phyloP scores from a whole-genome alignment of 2,888 invertebrate genomes.

The Rhagium mordax region DNA sequence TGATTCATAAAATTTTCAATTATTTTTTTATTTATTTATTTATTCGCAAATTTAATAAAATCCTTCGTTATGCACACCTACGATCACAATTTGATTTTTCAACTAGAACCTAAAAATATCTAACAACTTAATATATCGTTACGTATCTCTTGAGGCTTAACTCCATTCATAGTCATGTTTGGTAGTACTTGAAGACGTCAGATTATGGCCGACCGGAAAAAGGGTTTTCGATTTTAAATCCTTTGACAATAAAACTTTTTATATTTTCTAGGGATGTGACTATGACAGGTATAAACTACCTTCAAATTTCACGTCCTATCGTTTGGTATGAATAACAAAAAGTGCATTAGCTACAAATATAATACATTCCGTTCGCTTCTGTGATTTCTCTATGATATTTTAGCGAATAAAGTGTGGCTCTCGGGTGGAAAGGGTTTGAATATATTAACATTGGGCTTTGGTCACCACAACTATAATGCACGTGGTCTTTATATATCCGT shows the following conservation, averaged over 20 bases:
- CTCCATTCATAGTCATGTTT: slow-evolving; percentile 29
- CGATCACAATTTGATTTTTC: background rate
- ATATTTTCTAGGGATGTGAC: slow-evolving; percentile 25
- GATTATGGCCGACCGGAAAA: slow-evolving; percentile 46
- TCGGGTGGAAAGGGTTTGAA: slow-evolving; percentile 16
- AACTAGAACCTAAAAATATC: background rate
- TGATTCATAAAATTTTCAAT: no score
- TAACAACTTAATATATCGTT: slow-evolving; percentile 13
- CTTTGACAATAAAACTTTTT: slow-evolving; percentile 44
- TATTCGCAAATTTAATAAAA: no score
- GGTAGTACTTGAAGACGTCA: slow-evolving; percentile 44
- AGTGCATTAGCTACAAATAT: slow-evolving; percentile 29
- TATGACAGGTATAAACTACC: slow-evolving; percentile 15
- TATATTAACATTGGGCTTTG: slow-evolving; percentile 2
- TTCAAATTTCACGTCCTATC: slow-evolving; percentile 21
- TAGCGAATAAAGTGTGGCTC: slow-evolving; percentile 26
- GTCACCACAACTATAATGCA: background rate
- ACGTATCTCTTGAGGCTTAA: slow-evolving; percentile 12
- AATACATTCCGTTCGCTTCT: slow-evolving; percentile 30
- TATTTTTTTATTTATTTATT: no score
- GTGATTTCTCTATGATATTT: slow-evolving; percentile 36
- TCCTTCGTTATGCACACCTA: background rate
- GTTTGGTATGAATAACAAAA: slow-evolving; percentile 24
- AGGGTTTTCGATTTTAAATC: slow-evolving; percentile 46
- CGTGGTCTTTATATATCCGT: background rate